A percentile compares a stretch with the other conserved stretches of the same genome.
phyloP scores from a whole-genome alignment of 2,797 vertebrate species.

The Hippopotamyrus pictus region DNA sequence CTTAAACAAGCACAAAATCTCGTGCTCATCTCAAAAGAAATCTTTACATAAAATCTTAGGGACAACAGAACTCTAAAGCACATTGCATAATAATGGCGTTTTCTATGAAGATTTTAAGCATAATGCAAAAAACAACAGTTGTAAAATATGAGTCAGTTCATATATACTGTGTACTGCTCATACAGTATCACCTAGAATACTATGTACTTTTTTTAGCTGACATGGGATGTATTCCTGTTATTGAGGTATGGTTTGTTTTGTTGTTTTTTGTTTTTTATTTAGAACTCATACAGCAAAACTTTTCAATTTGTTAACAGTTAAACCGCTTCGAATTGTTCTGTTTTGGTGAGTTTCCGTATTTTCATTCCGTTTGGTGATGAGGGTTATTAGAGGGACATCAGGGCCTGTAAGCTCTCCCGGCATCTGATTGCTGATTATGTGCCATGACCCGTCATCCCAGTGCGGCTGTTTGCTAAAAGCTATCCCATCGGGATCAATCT shows the following conservation, averaged over 20 bases:
- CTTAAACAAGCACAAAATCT: neutral
- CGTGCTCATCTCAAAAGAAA: neutral
- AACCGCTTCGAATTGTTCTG: neutral
- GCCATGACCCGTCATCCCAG: conserved; percentile 26
- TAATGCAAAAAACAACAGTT: neutral
- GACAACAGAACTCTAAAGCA: neutral
- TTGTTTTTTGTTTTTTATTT: neutral
- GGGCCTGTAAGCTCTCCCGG: neutral
- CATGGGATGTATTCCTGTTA: neutral
- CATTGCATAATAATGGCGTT: neutral
- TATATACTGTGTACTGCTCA: neutral
- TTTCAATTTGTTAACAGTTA: neutral
- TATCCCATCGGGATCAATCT: neutral
- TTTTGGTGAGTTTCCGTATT: neutral
- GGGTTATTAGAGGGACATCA: neutral
- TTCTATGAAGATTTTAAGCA: neutral
- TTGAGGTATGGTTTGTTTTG: neutral
- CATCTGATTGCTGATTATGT: neutral
- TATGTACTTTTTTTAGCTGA: neutral
- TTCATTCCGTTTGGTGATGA: neutral
- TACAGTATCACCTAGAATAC: neutral
- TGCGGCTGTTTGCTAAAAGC: neutral
- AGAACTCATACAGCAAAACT: neutral
- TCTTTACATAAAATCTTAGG: neutral
- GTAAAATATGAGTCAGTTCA: neutral